phyloP scores from a whole-genome alignment of 2,888 invertebrate species.

The Eumacrocentrus americanus region DNA sequence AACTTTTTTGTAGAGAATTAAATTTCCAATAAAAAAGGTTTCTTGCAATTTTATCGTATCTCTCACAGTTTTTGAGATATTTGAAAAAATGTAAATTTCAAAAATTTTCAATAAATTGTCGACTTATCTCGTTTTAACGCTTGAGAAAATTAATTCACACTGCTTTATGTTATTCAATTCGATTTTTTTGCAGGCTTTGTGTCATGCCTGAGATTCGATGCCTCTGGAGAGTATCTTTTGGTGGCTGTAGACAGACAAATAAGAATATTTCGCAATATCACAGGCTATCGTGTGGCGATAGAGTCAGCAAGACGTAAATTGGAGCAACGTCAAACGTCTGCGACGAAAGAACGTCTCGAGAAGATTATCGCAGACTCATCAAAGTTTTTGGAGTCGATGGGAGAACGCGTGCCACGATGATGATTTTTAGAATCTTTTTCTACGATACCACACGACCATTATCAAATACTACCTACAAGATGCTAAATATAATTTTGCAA shows the following conservation, averaged over 20 bases:
- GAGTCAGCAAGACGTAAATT: conserved; percentile 64
- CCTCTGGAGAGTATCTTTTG: conserved; percentile 75
- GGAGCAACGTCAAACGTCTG: conserved; percentile 69
- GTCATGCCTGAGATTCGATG: conserved; percentile 75
- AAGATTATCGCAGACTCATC: conserved; percentile 71
- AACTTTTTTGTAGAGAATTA: too few species aligned
- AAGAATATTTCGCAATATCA: conserved; percentile 78
- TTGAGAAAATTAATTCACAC: too few species aligned
- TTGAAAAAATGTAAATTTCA: too few species aligned
- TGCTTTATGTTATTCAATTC: conserved; percentile 1
- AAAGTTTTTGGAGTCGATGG: conserved; percentile 56
- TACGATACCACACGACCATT: conserved; percentile 10
- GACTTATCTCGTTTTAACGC: too few species aligned
- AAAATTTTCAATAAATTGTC: too few species aligned
- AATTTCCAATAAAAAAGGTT: too few species aligned
- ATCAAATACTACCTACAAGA: conserved; percentile 7
- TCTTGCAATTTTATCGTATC: too few species aligned
- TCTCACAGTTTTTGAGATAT: too few species aligned
- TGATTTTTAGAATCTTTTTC: conserved; percentile 12
- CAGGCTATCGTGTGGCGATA: conserved; percentile 68
- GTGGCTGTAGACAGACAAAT: conserved; percentile 79
- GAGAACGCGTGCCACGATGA: conserved; percentile 47
- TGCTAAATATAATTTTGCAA: neutral
- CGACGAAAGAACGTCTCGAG: conserved; percentile 78
- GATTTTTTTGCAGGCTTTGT: conserved; percentile 67